phyloP scores from a whole-genome alignment of 2,797 vertebrate species.

The Tenualosa thibaudeaui region DNA sequence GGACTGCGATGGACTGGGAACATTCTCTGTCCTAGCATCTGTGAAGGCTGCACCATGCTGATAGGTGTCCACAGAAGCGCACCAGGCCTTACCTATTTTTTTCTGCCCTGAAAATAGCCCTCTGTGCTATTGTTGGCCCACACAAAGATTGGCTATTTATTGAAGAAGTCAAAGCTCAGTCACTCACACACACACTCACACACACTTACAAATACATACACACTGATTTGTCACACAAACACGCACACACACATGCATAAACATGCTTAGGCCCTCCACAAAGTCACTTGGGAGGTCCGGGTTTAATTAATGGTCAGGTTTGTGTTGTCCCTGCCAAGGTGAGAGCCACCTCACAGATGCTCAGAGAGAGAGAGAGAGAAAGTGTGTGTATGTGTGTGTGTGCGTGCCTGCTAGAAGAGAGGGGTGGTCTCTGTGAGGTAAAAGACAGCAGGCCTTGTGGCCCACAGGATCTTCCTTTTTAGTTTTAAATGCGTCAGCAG shows the following conservation, averaged over 20 bases:
- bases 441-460: neutral
- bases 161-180: constrained; percentile 27
- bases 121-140: constrained; percentile 28
- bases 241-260: constrained; percentile 13
- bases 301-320: constrained; percentile 67
- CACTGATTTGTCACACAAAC: constrained; percentile 44
- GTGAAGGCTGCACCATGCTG: neutral
- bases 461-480: neutral
- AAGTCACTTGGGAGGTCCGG: constrained; percentile 72
- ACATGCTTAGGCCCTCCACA: constrained; percentile 63
- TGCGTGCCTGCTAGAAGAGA: neutral
- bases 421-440: constrained; percentile 5
- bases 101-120: constrained; percentile 14
- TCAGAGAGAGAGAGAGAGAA: neutral
- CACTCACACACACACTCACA: constrained; percentile 25
- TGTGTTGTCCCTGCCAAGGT: constrained; percentile 54
- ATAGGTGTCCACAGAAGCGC: neutral
- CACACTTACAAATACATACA: neutral
- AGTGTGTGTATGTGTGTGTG: neutral
- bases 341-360: constrained; percentile 18
- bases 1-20: neutral
- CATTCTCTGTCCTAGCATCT: neutral
- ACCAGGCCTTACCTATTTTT: neutral
- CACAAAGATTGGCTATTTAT: constrained; percentile 27
- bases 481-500: neutral